Base-by-base conservation (phyloP, 2,797 vertebrate genomes). In the Aselliscus stoliczkanus region DNA sequence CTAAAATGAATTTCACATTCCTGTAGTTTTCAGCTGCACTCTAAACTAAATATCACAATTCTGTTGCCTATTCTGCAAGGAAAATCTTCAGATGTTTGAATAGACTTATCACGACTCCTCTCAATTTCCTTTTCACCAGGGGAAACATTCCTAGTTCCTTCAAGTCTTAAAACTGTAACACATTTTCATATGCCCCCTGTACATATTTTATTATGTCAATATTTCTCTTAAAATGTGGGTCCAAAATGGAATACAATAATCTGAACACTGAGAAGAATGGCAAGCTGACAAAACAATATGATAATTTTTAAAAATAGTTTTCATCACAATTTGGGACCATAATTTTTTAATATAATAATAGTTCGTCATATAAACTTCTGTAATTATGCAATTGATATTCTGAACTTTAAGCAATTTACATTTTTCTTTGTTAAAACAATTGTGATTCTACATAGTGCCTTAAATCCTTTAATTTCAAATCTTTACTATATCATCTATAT, bases 1-100 rank as follows among this genome's bases (percentile, higher is more conserved):
- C n/a, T 50, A 54, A 84, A 92, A 90, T 67, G 72, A 94, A 91
- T 65, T 67, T 73, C 37, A 88, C 39, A 27, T 96, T 34, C 65
- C 42, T n/a, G 54, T 20, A 47, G 86, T 17, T 92, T 56, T 84
- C 18, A 37, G 20, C 44, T 72, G 12, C 4, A 25, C 31, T 83
- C 31, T 82, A n/a, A 69, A 60, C 47, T 62, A 90, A 25, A n/a
- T 77, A 67, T 37, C 34, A 79, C 42, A 75, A 72, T 64, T 79
- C 12, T 83, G 10, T 75, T 70, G n/a, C 10, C 31, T 50, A 62
- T 52, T 56, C 21, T 81, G 5, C 4, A 77, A 70, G 73, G 69
- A 88, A 62, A 47, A 58, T 12, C 37, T 92, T 83, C 58, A 52
- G n/a, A 65, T n/a, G 9, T 37, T 73, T 42, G 7, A 93, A 31